Base-by-base conservation (phyloP, 2,113 vertebrate genomes). In the Okapia johnstoni region DNA sequence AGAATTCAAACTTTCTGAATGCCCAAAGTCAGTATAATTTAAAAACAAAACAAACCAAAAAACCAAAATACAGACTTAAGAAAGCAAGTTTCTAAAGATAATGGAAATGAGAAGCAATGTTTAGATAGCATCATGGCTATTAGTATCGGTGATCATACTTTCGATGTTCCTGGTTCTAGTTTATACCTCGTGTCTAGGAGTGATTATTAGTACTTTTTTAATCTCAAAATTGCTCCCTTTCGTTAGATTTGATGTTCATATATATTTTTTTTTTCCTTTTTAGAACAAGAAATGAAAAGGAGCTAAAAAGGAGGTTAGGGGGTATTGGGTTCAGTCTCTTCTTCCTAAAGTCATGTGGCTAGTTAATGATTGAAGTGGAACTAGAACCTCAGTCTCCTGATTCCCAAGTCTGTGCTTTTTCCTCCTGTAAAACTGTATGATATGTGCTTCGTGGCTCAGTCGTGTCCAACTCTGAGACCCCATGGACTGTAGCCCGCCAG, bases 21-120 rank as follows among this genome's bases (percentile, higher is more conserved):
- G 23, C 50, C 43, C 5, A 70, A 57, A 66, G 43, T 76, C 94
- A 58, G 15, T 83, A 60, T 90, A 94, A 85, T 77, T 43, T 77
- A 94, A 94, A 94, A 89, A 36, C 5, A 95, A 83, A 92, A 40
- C 36, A 77, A 95, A 85, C 28, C 26, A 50, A 63, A 88, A 91
- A 60, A 70, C 54, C 26, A 76, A 63, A 86, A 79, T 25, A 76
- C 23, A 70, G 46, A 77, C 12, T 52, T 90, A 86, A 86, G 84
- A 89, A 97, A 97, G 57, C 25, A 83, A 89, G 23, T 46, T 73
- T 81, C 33, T 46, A 76, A 80, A 30, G 28, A 26, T 85, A 55
- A 43, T 40, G 33, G 50, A 85, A 89, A 70, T 73, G 52, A 60
- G 50, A 93, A 88, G 63, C 58, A 60, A 16, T 92, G 85, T 88